Evolutionary conservation across 2,888 invertebrate species (phyloP).

Genomic region (Parapristionchus giblindavisi): DNA sequence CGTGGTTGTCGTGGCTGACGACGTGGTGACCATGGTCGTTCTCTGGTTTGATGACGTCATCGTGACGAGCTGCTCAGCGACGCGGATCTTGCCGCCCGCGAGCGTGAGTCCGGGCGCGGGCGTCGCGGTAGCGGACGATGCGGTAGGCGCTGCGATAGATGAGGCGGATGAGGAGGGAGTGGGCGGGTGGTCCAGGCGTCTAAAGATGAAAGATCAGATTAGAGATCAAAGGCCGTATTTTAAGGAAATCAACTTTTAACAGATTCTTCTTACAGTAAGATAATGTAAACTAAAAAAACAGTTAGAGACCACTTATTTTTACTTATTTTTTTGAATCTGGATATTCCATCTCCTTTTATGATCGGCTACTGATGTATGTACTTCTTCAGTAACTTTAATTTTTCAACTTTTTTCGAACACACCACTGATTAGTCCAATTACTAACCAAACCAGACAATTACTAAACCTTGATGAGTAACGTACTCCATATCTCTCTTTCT

Average conservation of each 20-base stretch:
- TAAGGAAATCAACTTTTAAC: no score
- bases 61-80: constrained; percentile 26
- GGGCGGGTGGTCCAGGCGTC: constrained; percentile 19
- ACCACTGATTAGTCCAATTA: not conserved
- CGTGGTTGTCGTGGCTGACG: not conserved
- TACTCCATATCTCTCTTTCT: not conserved
- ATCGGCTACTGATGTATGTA: no score
- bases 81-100: constrained; percentile 14
- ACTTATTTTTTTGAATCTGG: no score
- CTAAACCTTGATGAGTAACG: no score
- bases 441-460: no score
- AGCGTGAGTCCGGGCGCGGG: not conserved
- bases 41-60: not conserved
- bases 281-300: no score
- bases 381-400: no score
- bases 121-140: constrained; percentile 1
- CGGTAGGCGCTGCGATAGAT: not conserved
- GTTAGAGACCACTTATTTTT: no score
- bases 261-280: no score
- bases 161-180: not conserved
- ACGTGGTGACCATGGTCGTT: constrained; percentile 18
- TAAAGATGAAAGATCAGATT: no score
- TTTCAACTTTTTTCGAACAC: not conserved
- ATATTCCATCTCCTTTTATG: no score
- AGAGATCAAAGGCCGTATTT: no score